These are phyloP conservation scores for Julus scanicus DNA, from an alignment of 2,888 invertebrate species.

Conservation along the genomic window DNA sequence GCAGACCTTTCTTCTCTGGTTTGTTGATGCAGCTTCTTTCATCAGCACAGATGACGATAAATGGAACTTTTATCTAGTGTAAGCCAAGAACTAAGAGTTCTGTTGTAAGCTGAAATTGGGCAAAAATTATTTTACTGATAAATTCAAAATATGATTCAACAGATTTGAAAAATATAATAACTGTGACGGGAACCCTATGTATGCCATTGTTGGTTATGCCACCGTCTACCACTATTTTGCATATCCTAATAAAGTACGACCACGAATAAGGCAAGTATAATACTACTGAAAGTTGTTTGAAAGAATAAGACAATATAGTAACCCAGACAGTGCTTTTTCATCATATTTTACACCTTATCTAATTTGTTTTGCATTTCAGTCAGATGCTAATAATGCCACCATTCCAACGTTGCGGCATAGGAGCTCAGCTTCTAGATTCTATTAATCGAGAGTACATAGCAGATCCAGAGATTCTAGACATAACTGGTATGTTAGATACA, in stretches of 20 bases:
- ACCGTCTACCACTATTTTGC: constrained; percentile 95
- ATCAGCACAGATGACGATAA: constrained; percentile 92
- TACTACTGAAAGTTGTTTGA: neutral
- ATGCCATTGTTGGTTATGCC: constrained; percentile 86
- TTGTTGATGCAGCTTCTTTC: constrained; percentile 94
- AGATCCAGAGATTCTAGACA: constrained; percentile 73
- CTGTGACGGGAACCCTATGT: constrained; percentile 68
- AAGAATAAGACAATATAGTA: neutral
- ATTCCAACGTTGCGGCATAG: constrained; percentile 86
- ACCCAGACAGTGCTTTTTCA: neutral
- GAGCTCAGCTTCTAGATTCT: constrained; percentile 78
- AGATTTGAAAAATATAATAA: constrained; percentile 67
- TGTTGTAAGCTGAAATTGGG: neutral
- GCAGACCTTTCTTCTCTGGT: constrained; percentile 93
- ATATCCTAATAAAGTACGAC: constrained; percentile 86
- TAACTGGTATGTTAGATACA: constrained; percentile 72
- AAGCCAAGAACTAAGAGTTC: constrained; percentile 54
- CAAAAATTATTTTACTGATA: neutral
- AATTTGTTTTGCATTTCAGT: constrained; percentile 67
- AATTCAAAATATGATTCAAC: constrained; percentile 37
- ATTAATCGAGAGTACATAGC: constrained; percentile 72
- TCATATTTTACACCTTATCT: neutral
- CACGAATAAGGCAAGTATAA: constrained; percentile 75
- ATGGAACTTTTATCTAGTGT: constrained; percentile 81
- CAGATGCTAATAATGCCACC: constrained; percentile 94